Conservation (phyloP, 2,888 invertebrate species). For the Drepanosiphum platanoidis region DNA sequence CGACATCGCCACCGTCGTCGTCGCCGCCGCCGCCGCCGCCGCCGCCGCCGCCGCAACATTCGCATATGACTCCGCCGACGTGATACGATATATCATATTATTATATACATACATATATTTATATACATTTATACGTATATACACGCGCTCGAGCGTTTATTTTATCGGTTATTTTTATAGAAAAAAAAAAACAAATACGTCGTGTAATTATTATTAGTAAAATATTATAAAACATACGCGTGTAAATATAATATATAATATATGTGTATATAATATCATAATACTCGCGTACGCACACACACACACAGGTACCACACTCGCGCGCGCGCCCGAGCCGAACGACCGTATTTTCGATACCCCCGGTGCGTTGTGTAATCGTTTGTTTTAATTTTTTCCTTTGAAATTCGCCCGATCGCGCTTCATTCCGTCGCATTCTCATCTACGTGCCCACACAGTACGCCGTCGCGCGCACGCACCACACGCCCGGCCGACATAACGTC, state of each 20-base stretch:
- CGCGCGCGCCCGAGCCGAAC: no score
- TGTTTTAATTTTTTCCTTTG: no score
- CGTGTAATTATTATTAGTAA: no score
- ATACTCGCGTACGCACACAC: not conserved
- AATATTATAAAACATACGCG: no score
- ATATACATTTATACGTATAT: not conserved
- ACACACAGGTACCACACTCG: not conserved
- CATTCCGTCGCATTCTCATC: no score
- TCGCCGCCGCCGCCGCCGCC: not conserved
- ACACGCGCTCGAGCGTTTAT: not conserved
- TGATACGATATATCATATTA: slow-evolving; percentile 2
- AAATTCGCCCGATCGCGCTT: no score
- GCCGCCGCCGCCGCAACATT: slow-evolving; percentile 12
- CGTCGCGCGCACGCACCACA: not conserved
- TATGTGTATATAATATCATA: not conserved
- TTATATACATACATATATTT: not conserved
- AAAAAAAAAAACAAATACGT: not conserved
- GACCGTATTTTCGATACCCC: no score
- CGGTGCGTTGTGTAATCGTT: no score
- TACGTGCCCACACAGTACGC: no score
- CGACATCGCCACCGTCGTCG: not conserved
- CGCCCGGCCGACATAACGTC: no score
- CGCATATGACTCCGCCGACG: slow-evolving; percentile 42
- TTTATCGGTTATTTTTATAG: not conserved
- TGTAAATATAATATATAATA: not conserved